These are phyloP conservation scores for Arothron firmamentum DNA, from an alignment of 2,113 vertebrate genomes.

Conservation along the genomic window DNA sequence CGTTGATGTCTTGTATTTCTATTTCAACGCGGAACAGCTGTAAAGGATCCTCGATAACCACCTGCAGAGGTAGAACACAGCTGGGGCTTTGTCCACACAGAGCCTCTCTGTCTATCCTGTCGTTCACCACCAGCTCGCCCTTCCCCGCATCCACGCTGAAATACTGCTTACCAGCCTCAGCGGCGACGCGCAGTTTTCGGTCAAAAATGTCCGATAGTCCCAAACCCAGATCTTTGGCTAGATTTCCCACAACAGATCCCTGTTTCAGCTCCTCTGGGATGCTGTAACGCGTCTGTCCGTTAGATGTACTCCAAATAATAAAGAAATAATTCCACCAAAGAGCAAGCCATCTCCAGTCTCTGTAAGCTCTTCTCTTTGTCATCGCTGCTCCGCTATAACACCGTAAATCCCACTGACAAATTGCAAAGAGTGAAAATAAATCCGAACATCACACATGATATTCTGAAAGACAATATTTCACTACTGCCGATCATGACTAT, in stretches of 20 bases:
- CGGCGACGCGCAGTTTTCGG: conserved; percentile 73
- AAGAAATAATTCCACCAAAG: conserved; percentile 63
- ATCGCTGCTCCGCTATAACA: conserved; percentile 35
- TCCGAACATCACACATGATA: conserved; percentile 9
- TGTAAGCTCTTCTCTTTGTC: conserved; percentile 52
- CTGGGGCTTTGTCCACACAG: conserved; percentile 73
- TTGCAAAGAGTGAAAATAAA: background rate
- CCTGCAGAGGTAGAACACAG: conserved; percentile 75
- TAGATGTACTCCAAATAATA: conserved; percentile 74
- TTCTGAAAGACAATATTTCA: background rate
- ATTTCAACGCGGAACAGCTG: conserved; percentile 77
- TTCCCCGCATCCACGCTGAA: conserved; percentile 78
- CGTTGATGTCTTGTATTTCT: conserved; percentile 79
- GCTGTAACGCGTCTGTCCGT: conserved; percentile 72
- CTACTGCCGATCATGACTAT: background rate
- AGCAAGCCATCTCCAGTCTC: conserved; percentile 65
- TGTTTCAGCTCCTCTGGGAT: conserved; percentile 77
- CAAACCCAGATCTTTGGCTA: conserved; percentile 79
- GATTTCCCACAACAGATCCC: conserved; percentile 77
- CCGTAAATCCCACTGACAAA: conserved; percentile 7
- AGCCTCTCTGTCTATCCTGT: too few species aligned
- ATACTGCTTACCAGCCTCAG: conserved; percentile 73
- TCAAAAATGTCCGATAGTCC: conserved; percentile 69
- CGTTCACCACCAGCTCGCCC: too few species aligned
- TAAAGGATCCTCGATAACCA: conserved; percentile 77